Percentiles rank a stretch among this genome's conserved stretches.
Conservation (phyloP, 2,113 vertebrate species). For the Zosterops hypoxanthus region DNA sequence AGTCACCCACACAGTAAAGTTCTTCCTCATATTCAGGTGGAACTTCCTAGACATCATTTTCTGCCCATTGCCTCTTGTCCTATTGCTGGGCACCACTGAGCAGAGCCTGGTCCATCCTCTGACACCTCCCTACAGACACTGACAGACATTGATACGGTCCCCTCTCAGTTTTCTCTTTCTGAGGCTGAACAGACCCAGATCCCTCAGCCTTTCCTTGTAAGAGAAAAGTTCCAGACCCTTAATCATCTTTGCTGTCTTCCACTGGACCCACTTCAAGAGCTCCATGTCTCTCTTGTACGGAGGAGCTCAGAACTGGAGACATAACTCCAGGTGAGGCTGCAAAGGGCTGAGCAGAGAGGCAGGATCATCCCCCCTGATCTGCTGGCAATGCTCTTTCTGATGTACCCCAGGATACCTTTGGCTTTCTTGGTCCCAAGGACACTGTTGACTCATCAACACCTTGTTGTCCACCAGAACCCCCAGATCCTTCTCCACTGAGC, state of each 20-base stretch:
- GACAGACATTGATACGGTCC: not conserved
- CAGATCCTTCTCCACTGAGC: not conserved
- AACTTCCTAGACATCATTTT: not conserved
- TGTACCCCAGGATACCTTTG: not conserved
- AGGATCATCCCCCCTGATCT: not conserved
- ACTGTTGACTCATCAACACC: not conserved
- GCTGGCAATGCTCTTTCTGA: not conserved
- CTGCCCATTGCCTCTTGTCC: not conserved
- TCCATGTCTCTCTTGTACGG: accelerated
- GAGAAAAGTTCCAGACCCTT: not conserved
- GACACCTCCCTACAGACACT: not conserved
- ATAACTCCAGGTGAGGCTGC: not conserved
- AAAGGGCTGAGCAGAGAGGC: not conserved
- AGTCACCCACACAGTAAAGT: not conserved
- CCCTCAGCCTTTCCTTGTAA: not conserved
- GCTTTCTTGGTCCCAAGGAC: not conserved
- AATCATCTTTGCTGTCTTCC: not conserved
- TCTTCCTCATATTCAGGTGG: not conserved
- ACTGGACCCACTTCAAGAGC: not conserved
- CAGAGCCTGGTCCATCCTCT: not conserved
- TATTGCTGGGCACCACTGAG: not conserved
- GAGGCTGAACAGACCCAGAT: not conserved
- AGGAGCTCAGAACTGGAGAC: not conserved
- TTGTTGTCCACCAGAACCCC: not conserved
- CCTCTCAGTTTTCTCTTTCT: not conserved